Percentiles rank a stretch among this genome's conserved stretches.
Conservation (phyloP, 1,140 invertebrate species). For the Ericerus pela region DNA sequence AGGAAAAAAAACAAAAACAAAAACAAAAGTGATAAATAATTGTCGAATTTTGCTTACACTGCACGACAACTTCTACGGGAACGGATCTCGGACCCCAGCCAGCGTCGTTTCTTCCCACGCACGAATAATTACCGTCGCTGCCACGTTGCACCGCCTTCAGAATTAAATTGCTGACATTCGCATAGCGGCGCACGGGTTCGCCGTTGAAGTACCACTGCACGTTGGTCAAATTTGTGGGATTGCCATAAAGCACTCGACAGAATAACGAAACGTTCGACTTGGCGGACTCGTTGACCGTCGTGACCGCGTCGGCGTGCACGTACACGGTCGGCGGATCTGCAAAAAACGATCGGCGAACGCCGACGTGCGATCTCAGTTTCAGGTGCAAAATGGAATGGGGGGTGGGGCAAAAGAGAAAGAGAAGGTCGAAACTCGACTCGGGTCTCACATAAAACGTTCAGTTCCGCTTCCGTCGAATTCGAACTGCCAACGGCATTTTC, state of each 20-base stretch:
- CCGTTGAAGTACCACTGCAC: conserved; percentile 66
- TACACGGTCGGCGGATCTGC: conserved; percentile 59
- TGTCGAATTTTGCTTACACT: conserved; percentile 46
- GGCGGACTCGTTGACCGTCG: conserved; percentile 62
- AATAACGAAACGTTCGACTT: conserved; percentile 62
- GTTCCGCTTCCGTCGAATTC: conserved; percentile 1
- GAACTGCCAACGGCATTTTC: conserved; percentile 48
- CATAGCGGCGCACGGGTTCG: conserved; percentile 60
- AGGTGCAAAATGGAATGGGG: too few relatives aligned
- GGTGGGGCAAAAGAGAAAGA: too few relatives aligned
- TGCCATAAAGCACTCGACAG: conserved; percentile 54
- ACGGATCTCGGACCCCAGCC: conserved; percentile 65
- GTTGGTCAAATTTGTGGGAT: conserved; percentile 36
- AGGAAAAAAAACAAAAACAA: too few relatives aligned
- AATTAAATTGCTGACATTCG: conserved; percentile 57
- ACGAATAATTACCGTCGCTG: conserved; percentile 84
- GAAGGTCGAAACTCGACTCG: too few relatives aligned
- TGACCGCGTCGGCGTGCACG: conserved; percentile 55
- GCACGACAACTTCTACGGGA: conserved; percentile 53
- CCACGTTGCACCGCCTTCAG: conserved; percentile 62
- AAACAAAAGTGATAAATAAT: too few relatives aligned
- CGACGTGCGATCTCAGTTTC: too few relatives aligned
- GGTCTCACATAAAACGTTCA: conserved; percentile 21
- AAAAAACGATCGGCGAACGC: too few relatives aligned
- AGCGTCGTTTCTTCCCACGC: conserved; percentile 73